These are phyloP conservation scores for Pollenia amentaria DNA, from an alignment of 2,888 invertebrate genomes.

Conservation along the genomic window DNA sequence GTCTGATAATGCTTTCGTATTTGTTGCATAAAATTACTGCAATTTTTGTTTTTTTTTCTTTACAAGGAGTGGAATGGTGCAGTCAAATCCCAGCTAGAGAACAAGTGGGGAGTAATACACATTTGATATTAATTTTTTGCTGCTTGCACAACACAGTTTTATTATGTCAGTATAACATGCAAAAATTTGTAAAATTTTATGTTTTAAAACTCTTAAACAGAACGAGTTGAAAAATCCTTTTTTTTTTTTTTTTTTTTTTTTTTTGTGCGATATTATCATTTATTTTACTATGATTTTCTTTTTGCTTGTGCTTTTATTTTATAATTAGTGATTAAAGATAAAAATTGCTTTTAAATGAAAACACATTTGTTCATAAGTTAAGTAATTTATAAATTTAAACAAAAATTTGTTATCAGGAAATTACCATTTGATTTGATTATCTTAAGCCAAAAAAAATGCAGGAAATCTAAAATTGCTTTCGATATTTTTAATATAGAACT, in stretches of 20 bases:
- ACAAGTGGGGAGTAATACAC: constrained; percentile 21
- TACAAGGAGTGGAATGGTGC: neutral
- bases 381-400: neutral
- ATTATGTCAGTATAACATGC: constrained; percentile 66
- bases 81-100: constrained; percentile 24
- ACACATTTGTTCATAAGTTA: neutral
- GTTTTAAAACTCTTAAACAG: neutral
- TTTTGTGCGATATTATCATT: neutral
- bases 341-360: constrained; percentile 7
- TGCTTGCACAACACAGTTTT: constrained; percentile 48
- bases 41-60: constrained; percentile 29
- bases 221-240: neutral
- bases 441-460: neutral
- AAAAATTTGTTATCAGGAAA: neutral
- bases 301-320: neutral
- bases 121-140: constrained; percentile 40
- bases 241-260: neutral
- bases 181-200: constrained; percentile 42
- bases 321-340: constrained; percentile 23
- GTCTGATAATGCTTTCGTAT: neutral
- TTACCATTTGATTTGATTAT: constrained; percentile 45
- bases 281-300: constrained; percentile 23
- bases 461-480: neutral
- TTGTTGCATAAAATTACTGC: constrained; percentile 24
- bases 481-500: neutral